Base-by-base conservation (phyloP, 2,888 invertebrate species). In the Nemurella pictetii region DNA sequence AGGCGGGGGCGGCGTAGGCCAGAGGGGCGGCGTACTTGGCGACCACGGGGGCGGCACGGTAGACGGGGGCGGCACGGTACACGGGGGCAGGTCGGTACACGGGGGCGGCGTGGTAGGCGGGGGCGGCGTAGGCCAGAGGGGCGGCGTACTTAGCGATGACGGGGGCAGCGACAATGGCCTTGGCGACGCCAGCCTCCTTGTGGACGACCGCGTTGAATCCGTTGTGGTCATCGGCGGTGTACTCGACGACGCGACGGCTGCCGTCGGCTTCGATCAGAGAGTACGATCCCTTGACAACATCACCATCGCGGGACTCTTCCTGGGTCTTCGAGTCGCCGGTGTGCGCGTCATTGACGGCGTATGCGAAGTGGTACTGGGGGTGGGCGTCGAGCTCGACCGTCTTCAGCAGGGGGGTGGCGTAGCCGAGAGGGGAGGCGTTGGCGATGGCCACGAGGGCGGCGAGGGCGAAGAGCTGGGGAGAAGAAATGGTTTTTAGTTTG, bases 31-130 rank as follows among this genome's bases (percentile, higher is more conserved):
- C 83, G 25, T n/a, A 30, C 12, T 30, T n/a, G 29, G 26, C 72
- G 73, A 7, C 2, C n/a, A 55, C 82, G 73, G 82, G 72, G 73
- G 82, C 82, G 72, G 82, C 82, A 29, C 72, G 81, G 73, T n/a
- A 35, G n/a, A 75, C 77, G 36, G 84, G 72, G 75, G 84, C 84
- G 12, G 36, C 25, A 1, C 30, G 78, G 55, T 78, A 78, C 29
- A 30, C 78, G 78, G 78, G n/a, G 29, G 30, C 30, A 26, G 7
- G 5, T 89, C 89, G 88, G 87, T 87, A 88, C 12, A 88, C 87
- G 32, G 87, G 87, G 25, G 88, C 4, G 74, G 74, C n/a, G n/a
- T n/a, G n/a, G n/a, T n/a, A n/a, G n/a, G n/a, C n/a, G n/a, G n/a
- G n/a, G 78, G 78, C 55, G 55, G 9, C 20, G 75, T 75, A 75